phyloP scores from a whole-genome alignment of 2,113 vertebrate genomes.

The Dinomys branickii region DNA sequence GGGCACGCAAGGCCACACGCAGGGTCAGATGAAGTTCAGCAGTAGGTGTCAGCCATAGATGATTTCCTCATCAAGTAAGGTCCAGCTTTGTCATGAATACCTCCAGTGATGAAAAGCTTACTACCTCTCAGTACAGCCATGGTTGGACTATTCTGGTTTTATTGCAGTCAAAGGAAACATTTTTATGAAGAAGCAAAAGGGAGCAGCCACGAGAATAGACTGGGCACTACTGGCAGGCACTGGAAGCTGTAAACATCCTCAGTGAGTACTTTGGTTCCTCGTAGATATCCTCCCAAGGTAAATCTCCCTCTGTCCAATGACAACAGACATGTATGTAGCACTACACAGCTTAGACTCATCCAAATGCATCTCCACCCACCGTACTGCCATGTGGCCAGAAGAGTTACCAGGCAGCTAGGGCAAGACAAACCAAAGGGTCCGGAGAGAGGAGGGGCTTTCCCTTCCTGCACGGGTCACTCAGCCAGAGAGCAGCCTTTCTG shows the following conservation, averaged over 20 bases:
- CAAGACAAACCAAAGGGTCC: too few species aligned
- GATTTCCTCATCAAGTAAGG: background rate
- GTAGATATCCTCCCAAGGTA: background rate
- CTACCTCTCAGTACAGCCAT: background rate
- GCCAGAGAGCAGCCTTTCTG: background rate
- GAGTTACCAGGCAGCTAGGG: background rate
- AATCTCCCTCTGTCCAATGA: background rate
- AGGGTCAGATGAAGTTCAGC: background rate
- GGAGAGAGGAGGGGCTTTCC: background rate
- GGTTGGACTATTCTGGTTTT: background rate
- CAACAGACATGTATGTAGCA: background rate
- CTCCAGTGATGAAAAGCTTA: conserved; percentile 21
- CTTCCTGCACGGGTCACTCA: background rate
- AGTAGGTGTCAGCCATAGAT: background rate
- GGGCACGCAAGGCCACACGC: background rate
- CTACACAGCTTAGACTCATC: background rate
- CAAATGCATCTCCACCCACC: background rate
- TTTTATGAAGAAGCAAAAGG: background rate
- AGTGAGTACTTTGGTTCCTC: background rate
- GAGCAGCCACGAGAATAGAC: background rate
- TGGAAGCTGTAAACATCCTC: background rate
- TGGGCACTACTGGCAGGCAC: background rate
- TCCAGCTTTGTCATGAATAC: conserved; percentile 24
- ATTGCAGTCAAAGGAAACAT: background rate
- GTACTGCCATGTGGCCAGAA: background rate